Percentiles rank a stretch among this genome's conserved stretches.
phyloP scores from a whole-genome alignment of 2,113 vertebrate genomes.

The Bagarius yarrelli region DNA sequence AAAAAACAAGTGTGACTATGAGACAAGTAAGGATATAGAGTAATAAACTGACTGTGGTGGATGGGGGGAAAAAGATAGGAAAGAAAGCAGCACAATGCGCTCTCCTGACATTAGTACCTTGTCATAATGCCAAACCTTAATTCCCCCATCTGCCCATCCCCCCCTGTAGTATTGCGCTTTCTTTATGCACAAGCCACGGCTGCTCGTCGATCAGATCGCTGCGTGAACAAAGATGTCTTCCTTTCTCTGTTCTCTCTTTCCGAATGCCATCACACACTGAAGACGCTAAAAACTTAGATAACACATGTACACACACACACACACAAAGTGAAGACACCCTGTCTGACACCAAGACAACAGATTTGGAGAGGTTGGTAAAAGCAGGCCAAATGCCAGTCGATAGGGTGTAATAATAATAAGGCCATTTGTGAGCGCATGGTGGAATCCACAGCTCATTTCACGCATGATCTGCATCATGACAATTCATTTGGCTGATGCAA shows the following conservation, averaged over 20 bases:
- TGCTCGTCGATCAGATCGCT: slow-evolving; percentile 65
- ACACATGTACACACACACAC: slow-evolving; percentile 11
- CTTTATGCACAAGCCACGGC: slow-evolving; percentile 64
- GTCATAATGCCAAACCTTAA: slow-evolving; percentile 73
- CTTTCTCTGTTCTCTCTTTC: slow-evolving; percentile 43
- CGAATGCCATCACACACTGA: slow-evolving; percentile 36
- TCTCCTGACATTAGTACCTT: slow-evolving; percentile 59
- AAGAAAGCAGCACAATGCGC: slow-evolving; percentile 58
- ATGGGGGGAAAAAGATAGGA: slow-evolving; percentile 28
- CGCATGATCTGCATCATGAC: slow-evolving; percentile 66
- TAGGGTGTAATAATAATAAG: slow-evolving; percentile 53
- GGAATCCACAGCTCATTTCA: slow-evolving; percentile 68
- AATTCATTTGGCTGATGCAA: slow-evolving; percentile 70
- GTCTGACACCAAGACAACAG: slow-evolving; percentile 37
- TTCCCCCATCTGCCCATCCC: slow-evolving; percentile 63
- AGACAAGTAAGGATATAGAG: slow-evolving; percentile 34
- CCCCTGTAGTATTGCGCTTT: slow-evolving; percentile 59
- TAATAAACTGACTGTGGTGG: slow-evolving; percentile 5
- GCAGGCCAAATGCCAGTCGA: slow-evolving; percentile 49
- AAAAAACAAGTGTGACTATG: slow-evolving; percentile 15
- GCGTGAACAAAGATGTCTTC: slow-evolving; percentile 65
- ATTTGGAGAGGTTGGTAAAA: slow-evolving; percentile 47
- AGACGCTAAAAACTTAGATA: neutral
- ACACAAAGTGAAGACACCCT: slow-evolving; percentile 13
- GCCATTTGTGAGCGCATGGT: slow-evolving; percentile 57